Percentiles rank a stretch among this genome's conserved stretches.
phyloP scores from a whole-genome alignment of 2,113 vertebrate genomes.

The Excalfactoria chinensis region DNA sequence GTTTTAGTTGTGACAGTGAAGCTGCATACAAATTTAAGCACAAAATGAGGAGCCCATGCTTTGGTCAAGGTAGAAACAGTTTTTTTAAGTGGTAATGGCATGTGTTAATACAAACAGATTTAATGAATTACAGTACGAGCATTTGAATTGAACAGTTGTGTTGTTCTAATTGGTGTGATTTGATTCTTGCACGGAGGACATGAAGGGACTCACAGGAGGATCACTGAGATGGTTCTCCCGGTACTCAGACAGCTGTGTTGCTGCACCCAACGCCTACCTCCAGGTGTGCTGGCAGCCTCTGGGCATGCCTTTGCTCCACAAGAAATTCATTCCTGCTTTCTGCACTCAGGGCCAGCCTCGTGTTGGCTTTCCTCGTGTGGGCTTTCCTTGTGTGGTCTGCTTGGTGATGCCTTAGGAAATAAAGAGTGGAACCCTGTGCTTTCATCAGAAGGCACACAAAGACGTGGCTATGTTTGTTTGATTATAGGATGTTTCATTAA shows the following conservation, averaged over 20 bases:
- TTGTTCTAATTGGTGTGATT: neutral
- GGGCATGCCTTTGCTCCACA: neutral
- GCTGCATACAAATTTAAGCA: neutral
- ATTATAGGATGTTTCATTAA: neutral
- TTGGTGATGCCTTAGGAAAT: neutral
- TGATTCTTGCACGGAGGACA: neutral
- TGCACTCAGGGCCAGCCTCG: neutral
- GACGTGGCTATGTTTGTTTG: neutral
- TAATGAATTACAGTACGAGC: neutral
- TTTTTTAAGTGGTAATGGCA: neutral
- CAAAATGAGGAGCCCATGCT: neutral
- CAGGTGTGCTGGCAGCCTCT: neutral
- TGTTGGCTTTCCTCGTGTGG: accelerated
- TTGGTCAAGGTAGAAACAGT: neutral
- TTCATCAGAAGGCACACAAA: neutral
- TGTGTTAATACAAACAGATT: neutral
- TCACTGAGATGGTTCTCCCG: neutral
- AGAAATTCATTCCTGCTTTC: neutral
- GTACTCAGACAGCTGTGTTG: neutral
- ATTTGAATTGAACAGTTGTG: neutral
- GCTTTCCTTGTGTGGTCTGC: neutral
- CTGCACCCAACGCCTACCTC: neutral
- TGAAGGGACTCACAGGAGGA: neutral
- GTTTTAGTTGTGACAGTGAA: neutral
- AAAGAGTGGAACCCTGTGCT: neutral